Percentiles rank a stretch among this genome's conserved stretches.
Evolutionary conservation across 2,797 vertebrate genomes (phyloP).

Genomic region (Sebastes hubbsi): DNA sequence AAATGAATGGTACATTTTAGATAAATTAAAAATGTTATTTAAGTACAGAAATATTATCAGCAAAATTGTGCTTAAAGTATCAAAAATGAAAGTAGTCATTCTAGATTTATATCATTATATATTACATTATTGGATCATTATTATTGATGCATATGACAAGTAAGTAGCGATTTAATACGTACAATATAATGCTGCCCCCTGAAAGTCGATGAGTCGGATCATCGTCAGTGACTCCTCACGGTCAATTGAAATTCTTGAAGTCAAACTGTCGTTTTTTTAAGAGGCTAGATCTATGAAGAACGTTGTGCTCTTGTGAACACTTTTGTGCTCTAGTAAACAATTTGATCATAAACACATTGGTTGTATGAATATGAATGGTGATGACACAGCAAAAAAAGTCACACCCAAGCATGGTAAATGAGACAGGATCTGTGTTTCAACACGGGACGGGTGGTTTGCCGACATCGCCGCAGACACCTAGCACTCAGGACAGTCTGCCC

Average conservation of each 20-base stretch:
- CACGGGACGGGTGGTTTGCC: background rate
- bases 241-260: no score
- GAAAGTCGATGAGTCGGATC: no score
- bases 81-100: background rate
- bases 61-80: background rate
- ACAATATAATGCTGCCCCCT: no score
- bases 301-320: no score
- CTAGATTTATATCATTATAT: background rate
- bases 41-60: background rate
- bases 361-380: background rate
- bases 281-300: no score
- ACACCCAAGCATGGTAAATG: background rate
- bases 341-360: background rate
- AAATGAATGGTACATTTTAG: background rate
- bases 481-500: no score
- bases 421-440: background rate
- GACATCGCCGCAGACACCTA: no score
- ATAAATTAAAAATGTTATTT: background rate
- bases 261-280: no score
- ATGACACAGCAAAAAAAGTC: background rate
- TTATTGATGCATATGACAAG: background rate
- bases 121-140: background rate
- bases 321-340: no score
- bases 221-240: no score
- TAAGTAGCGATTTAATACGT: background rate